Conservation (phyloP, 1,140 invertebrate genomes). For the Pachypsylla venusta region DNA sequence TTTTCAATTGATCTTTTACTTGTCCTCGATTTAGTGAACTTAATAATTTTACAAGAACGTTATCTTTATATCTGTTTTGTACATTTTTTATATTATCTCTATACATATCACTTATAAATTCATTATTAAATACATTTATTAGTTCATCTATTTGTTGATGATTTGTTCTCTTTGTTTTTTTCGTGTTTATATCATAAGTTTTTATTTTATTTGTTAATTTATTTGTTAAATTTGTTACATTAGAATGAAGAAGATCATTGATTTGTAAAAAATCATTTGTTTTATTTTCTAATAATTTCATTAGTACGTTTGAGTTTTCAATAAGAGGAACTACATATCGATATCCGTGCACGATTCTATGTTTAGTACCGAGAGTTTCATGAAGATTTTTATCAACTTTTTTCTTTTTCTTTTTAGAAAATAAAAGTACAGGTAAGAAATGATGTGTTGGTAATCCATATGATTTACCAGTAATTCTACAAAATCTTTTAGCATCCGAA, state of each 20-base stretch:
- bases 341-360: constrained; percentile 48
- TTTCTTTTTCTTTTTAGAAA: constrained; percentile 29
- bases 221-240: constrained; percentile 6
- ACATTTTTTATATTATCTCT: not conserved
- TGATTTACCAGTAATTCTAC: constrained; percentile 65
- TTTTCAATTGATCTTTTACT: not conserved
- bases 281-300: constrained; percentile 44
- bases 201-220: constrained; percentile 3
- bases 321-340: constrained; percentile 55
- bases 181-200: too few species aligned
- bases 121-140: not conserved
- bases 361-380: constrained; percentile 29
- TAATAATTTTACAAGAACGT: not conserved
- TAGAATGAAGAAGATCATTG: constrained; percentile 5
- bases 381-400: constrained; percentile 31
- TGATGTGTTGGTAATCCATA: constrained; percentile 57
- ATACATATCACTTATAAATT: constrained; percentile 3
- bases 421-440: constrained; percentile 53
- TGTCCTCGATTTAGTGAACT: not conserved
- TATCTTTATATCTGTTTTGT: not conserved
- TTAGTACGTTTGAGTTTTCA: constrained; percentile 44
- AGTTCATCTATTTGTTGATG: not conserved
- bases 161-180: not conserved
- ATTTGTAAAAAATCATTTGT: constrained; percentile 29
- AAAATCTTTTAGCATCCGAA: constrained; percentile 59